Base-by-base conservation (phyloP, 2,888 invertebrate species). In the Patella depressa region DNA sequence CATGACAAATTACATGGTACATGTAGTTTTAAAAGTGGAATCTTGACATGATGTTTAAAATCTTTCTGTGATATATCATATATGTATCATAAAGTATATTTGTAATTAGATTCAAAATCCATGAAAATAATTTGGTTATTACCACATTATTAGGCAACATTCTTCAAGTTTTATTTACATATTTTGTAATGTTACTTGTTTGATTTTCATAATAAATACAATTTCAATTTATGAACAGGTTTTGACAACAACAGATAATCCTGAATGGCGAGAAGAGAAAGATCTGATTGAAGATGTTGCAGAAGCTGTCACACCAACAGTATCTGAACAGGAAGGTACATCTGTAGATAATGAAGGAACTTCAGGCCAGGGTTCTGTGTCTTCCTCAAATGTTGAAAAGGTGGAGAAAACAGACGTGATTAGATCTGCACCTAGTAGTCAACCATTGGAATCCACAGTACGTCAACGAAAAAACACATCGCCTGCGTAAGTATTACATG, bases 161-260 rank as follows among this genome's bases (percentile, higher is more conserved):
- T 17, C 4, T 59, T 2, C 65, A n/a, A 2, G 65, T 0, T 34
- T 34, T 34, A 34, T 34, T 34, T 34, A 34, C 34, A 3, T 34
- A 34, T 2, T 34, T 34, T 3, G 34, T 4, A 34, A 34, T 34
- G 4, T 34, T 34, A 34, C 34, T 34, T 5, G 5, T 45, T 45
- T 45, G 1, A 9, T 45, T 45, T 45, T 45, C 45, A 45, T 45
- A 45, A 45, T 45, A 9, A 45, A 45, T 45, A 9, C 45, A 9
- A 45, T 45, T 45, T 45, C 45, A 45, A 9, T 45, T 45, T 45
- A 45, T 45, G 45, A 45, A 45, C 72, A 90, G 89, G 84, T 89
- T 15, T 81, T 89, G 78, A 88, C 89, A 4, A 84, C 87, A 24
- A 86, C 87, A 65, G 78, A 80, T 29, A 87, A 84, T 73, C 81